Conservation (phyloP, 2,888 invertebrate genomes). For the Volucella inanis region DNA sequence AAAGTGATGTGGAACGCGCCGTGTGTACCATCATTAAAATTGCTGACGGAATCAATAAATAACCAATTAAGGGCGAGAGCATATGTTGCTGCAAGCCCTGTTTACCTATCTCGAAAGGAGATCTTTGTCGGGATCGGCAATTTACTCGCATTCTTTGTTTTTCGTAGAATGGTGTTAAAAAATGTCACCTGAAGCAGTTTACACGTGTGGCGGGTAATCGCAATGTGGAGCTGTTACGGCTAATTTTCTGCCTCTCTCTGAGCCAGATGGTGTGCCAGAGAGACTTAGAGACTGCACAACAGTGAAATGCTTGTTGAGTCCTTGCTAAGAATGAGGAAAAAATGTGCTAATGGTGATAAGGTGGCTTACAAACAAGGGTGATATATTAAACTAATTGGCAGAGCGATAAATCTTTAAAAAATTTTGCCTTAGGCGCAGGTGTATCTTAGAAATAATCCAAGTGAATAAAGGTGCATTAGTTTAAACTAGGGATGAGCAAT, state of each 20-base stretch:
- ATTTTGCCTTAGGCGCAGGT: constrained; percentile 44
- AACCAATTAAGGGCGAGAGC: constrained; percentile 72
- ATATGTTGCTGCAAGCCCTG: constrained; percentile 61
- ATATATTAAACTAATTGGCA: constrained; percentile 73
- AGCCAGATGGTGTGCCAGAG: constrained; percentile 49
- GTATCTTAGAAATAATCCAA: not conserved
- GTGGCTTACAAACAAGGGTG: constrained; percentile 68
- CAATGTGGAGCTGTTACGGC: constrained; percentile 53
- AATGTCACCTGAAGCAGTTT: constrained; percentile 71
- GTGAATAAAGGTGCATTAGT: not conserved
- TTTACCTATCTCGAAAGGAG: constrained; percentile 40
- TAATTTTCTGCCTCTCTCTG: constrained; percentile 54
- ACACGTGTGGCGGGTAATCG: constrained; percentile 37
- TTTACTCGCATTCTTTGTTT: constrained; percentile 45
- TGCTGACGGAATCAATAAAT: constrained; percentile 73
- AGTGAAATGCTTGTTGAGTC: constrained; percentile 47
- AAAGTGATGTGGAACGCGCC: constrained; percentile 48
- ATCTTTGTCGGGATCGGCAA: constrained; percentile 56
- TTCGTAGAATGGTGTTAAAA: constrained; percentile 67
- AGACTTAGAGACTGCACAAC: constrained; percentile 29
- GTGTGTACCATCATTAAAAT: constrained; percentile 71
- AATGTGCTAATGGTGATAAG: constrained; percentile 70
- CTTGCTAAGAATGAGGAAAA: constrained; percentile 46
- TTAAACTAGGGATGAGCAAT: not conserved
- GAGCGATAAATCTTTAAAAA: constrained; percentile 66